Percentiles rank a stretch among this genome's conserved stretches.
These are phyloP conservation scores for Cossypha niveicapilla DNA, from an alignment of 2,797 vertebrate species.

Conservation along the genomic window DNA sequence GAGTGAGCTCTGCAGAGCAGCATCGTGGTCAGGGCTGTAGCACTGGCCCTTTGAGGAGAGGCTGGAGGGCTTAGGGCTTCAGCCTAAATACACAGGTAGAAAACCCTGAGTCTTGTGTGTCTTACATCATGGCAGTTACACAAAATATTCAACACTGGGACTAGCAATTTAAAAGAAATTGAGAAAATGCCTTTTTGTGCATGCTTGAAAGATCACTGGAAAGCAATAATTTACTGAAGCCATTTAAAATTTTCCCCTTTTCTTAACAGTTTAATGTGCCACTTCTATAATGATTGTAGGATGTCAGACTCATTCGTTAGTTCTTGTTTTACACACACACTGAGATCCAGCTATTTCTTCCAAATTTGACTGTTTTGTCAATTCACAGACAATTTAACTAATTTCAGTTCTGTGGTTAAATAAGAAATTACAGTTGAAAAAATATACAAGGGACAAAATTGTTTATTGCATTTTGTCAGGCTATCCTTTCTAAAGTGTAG, in stretches of 20 bases:
- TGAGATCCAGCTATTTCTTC: not conserved
- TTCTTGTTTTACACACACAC: not conserved
- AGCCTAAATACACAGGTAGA: not conserved
- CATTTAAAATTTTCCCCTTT: not conserved
- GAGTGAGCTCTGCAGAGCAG: not conserved
- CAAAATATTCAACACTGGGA: not conserved
- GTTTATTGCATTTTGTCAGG: not conserved
- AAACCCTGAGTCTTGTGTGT: not conserved
- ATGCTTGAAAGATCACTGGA: not conserved
- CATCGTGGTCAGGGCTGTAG: not conserved
- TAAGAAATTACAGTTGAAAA: not conserved
- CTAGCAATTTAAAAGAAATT: not conserved
- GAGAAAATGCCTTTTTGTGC: not conserved
- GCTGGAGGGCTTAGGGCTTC: not conserved
- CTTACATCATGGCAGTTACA: not conserved
- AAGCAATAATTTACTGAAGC: not conserved
- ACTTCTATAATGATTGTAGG: not conserved
- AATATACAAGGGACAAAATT: not conserved
- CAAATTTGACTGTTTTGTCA: not conserved
- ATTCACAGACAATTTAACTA: not conserved
- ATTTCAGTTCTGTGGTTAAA: not conserved
- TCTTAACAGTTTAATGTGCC: not conserved
- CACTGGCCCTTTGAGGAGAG: fast-evolving
- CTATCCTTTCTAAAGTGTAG: not conserved
- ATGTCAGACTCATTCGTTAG: not conserved